A percentile compares a stretch with the other conserved stretches of the same genome.
Evolutionary conservation across 2,113 vertebrate genomes (phyloP).

Genomic region (Empidonax alnorum): DNA sequence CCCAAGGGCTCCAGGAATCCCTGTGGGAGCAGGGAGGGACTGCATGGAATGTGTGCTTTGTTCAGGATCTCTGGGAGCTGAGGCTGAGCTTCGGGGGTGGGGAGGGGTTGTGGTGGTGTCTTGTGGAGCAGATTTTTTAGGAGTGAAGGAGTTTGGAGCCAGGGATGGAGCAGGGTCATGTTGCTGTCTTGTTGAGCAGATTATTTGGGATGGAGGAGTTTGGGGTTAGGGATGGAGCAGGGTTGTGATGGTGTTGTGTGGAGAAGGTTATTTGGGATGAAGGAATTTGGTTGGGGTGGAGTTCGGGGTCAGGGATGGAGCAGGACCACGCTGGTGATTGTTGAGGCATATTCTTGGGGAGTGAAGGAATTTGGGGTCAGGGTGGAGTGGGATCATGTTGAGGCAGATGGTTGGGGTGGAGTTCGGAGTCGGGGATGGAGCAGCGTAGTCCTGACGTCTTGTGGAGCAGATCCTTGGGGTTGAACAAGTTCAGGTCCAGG

Average conservation of each 20-base stretch:
- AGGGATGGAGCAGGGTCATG: neutral
- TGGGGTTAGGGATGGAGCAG: neutral
- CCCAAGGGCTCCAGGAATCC: neutral
- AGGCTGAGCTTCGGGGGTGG: neutral
- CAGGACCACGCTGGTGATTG: accelerated
- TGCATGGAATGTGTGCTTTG: neutral
- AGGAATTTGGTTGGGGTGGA: neutral
- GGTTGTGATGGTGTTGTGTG: too few species aligned
- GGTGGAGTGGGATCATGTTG: neutral
- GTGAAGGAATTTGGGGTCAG: neutral
- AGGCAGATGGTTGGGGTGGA: neutral
- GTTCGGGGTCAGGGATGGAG: neutral
- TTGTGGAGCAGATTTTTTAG: neutral
- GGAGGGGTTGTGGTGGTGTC: neutral
- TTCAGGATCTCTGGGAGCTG: neutral
- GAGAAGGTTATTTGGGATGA: neutral
- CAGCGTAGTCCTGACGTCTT: neutral
- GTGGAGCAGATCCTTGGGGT: neutral
- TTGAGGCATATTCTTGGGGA: neutral
- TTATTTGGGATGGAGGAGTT: neutral
- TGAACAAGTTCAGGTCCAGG: neutral
- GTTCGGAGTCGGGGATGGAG: neutral
- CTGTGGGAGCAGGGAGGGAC: neutral
- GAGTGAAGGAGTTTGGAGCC: neutral
- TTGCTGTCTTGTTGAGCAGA: neutral